These are phyloP conservation scores for Heteractis magnifica DNA, from an alignment of 92 coral and sea anemone species.

Conservation along the genomic window DNA sequence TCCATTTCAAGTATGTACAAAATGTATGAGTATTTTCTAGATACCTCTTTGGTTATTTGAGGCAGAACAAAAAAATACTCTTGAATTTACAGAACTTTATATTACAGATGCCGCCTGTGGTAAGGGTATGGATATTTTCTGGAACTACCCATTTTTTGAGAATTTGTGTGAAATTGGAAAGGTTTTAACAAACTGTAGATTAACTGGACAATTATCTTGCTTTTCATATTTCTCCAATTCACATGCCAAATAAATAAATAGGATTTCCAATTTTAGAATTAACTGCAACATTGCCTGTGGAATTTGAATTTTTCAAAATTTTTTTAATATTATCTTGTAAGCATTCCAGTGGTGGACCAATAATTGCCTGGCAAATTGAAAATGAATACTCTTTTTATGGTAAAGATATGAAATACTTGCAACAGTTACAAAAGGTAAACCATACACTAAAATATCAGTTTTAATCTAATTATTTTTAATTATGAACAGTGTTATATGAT, in stretches of 20 bases:
- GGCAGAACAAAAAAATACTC: not conserved
- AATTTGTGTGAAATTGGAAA: not conserved
- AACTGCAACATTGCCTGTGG: not conserved
- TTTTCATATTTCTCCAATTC: too few relatives aligned
- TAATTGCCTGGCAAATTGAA: conserved; percentile 94
- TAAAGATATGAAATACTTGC: conserved; percentile 29
- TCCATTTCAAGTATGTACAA: conserved; percentile 72
- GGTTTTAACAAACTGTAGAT: too few relatives aligned
- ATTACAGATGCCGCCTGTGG: too few relatives aligned
- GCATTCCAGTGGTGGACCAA: conserved; percentile 87
- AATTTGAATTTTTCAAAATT: not conserved
- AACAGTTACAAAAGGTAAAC: conserved; percentile 55
- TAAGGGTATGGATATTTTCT: too few relatives aligned
- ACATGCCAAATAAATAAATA: too few relatives aligned
- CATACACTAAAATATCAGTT: not conserved
- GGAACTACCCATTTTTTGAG: too few relatives aligned
- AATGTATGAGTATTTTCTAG: not conserved
- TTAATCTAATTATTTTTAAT: too few relatives aligned
- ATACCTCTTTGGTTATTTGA: not conserved
- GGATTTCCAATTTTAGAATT: too few relatives aligned
- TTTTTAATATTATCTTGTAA: conserved; percentile 3
- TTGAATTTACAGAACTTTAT: too few relatives aligned
- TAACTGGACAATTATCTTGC: too few relatives aligned
- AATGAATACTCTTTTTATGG: conserved; percentile 67
- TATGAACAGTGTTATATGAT: not conserved